Evolutionary conservation across 2,888 invertebrate genomes (phyloP), one percentile per base, ranked within the genome.

Genomic region (Drosophila heteroneura): DNA sequence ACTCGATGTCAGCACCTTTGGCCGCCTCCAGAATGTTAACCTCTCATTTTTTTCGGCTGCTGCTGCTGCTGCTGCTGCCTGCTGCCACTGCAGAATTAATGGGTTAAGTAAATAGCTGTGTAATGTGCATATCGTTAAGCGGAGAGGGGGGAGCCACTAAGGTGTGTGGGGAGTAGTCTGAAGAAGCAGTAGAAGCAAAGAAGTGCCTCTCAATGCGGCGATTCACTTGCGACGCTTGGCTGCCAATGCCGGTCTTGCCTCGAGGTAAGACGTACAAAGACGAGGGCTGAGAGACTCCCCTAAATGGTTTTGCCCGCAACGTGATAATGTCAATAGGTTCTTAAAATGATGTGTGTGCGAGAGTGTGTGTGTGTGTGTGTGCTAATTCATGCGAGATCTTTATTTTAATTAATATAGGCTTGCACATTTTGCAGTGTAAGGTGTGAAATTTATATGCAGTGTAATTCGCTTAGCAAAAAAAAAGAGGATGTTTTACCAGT

Each of bases 31-130:
- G 54, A 49, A 57, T 53, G 60, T 63, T 16, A 30, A 22, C 16
- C 33, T n/a, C 32, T 54, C 22, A 22, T 69, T 57, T 80, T 70
- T 71, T 66, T 66, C 83, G 74, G 77, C 74, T 70, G 65, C 58
- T 64, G 47, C 66, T 70, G 66, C 74, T 44, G 66, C 74, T 44
- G 35, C 37, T 33, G 44, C 22, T 22, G 44, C 44, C 22, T 76
- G 76, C 72, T 68, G 69, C 66, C 66, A 58, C 67, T 70, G 69
- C 76, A 74, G 52, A 77, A 87, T 87, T 85, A 85, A 86, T 85
- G 85, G 89, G 89, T 84, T 89, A 89, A 89, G 80, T 85, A 85
- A 85, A 85, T 89, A 87, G 75, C 87, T 74, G 73, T 84, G 87
- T 85, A 79, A 89, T 83, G 76, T 77, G 69, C 65, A 62, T 68